These are phyloP conservation scores for Periophthalmodon schlosseri DNA, from an alignment of 2,113 vertebrate species.

Conservation along the genomic window DNA sequence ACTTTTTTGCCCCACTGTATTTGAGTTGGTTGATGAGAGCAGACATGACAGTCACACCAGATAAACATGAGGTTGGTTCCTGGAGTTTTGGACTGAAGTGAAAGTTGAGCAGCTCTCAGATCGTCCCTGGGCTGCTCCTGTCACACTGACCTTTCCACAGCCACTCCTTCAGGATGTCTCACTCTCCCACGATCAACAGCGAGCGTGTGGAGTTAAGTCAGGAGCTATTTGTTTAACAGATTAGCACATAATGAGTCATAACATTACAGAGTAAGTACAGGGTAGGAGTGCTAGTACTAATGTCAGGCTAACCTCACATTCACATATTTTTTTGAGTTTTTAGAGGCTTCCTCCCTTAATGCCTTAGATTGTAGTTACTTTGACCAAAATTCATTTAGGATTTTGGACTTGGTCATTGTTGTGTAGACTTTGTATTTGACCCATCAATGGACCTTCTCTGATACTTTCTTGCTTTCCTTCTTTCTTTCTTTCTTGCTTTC, in stretches of 20 bases:
- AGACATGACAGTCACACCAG: neutral
- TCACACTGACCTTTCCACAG: conserved; percentile 38
- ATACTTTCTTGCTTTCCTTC: no score
- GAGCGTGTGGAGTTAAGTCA: conserved; percentile 18
- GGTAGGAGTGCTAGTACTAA: neutral
- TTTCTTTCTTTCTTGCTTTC: no score
- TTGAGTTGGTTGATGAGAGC: neutral
- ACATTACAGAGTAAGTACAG: neutral
- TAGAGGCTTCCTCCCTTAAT: no score
- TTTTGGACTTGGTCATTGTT: no score
- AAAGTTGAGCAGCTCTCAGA: conserved; percentile 25
- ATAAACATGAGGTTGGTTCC: neutral
- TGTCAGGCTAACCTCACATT: neutral
- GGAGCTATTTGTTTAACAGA: conserved; percentile 6
- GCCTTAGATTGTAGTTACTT: neutral
- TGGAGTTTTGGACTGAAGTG: conserved; percentile 2
- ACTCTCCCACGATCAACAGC: neutral
- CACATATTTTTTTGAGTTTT: neutral
- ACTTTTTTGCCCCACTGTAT: no score
- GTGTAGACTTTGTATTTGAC: no score
- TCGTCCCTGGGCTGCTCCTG: conserved; percentile 20
- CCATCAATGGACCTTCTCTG: no score
- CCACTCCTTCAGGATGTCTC: conserved; percentile 7
- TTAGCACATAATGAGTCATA: neutral
- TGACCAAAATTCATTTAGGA: no score